Evolutionary conservation across 2,797 vertebrate genomes (phyloP).

Genomic region (Clarias fuscus): DNA sequence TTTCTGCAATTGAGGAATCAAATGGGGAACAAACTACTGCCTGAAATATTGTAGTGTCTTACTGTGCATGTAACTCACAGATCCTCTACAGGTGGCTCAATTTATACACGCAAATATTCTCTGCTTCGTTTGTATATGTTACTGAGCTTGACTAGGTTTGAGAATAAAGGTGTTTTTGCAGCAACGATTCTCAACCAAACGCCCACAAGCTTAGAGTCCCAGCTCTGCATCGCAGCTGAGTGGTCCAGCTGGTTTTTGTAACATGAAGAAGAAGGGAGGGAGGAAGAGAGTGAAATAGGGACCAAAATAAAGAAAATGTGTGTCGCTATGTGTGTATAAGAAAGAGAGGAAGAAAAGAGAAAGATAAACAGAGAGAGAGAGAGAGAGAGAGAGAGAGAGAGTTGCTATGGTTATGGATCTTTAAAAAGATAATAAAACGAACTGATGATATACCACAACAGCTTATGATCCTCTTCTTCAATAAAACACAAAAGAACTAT

Average conservation of each 20-base stretch:
- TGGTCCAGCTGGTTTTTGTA: not conserved
- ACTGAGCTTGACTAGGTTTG: not conserved
- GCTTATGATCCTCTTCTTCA: not conserved
- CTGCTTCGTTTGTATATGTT: not conserved
- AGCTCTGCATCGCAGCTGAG: not conserved
- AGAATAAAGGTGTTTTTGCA: not conserved
- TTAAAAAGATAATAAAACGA: not conserved
- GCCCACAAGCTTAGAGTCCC: conserved; percentile 14
- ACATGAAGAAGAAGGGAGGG: not conserved
- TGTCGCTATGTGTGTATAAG: too few relatives aligned
- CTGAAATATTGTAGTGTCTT: not conserved
- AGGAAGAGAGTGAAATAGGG: not conserved
- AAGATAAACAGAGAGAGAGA: not conserved
- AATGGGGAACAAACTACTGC: not conserved
- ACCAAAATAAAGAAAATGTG: not conserved
- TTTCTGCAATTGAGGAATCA: not conserved
- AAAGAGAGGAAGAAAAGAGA: not conserved
- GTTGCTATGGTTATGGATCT: conserved; percentile 51
- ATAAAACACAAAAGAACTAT: not conserved
- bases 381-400: not conserved
- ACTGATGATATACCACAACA: conserved; percentile 13
- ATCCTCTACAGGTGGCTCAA: not conserved
- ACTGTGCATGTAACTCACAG: not conserved
- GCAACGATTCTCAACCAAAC: not conserved
- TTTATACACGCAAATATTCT: not conserved